Conservation (phyloP, 37 sponge, comb jelly and placozoan species). For the Crambe crambe region DNA sequence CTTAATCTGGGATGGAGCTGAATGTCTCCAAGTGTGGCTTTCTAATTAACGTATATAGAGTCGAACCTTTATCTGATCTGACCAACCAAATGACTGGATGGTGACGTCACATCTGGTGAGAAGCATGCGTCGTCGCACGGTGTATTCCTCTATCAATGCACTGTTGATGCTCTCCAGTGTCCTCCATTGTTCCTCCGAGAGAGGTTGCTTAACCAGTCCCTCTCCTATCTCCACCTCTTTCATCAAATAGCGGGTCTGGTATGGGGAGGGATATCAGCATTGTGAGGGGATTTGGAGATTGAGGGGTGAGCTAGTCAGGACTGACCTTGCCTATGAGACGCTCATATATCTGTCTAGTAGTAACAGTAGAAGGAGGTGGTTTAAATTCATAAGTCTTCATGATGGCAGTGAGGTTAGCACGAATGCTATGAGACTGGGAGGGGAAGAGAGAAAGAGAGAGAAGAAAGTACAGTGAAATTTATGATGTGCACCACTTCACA, state of each 20-base stretch:
- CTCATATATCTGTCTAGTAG: constrained; percentile 45
- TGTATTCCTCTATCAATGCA: constrained; percentile 67
- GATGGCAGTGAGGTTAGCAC: constrained; percentile 45
- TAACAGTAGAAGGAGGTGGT: constrained; percentile 66
- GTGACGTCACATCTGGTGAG: constrained; percentile 91
- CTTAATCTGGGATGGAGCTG: too few relatives aligned
- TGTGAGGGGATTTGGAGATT: background rate
- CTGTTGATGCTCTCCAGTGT: constrained; percentile 75
- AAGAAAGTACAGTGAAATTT: background rate
- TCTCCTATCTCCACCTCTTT: background rate
- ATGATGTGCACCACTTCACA: too few relatives aligned
- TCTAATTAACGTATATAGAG: too few relatives aligned
- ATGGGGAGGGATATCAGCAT: background rate
- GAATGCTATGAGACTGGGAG: constrained; percentile 17
- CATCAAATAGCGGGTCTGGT: too few relatives aligned
- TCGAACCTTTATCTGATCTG: constrained; percentile 65
- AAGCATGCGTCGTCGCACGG: constrained; percentile 74
- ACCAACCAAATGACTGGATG: constrained; percentile 89
- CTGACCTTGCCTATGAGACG: constrained; percentile 69
- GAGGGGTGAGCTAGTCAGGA: background rate
- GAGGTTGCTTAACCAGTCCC: constrained; percentile 47
- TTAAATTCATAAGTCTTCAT: constrained; percentile 43
- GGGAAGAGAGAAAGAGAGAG: background rate
- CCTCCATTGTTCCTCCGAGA: constrained; percentile 65
- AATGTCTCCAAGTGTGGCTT: too few relatives aligned